Percentiles rank a stretch among this genome's conserved stretches.
phyloP scores from a whole-genome alignment of 1,140 invertebrate species.

The Leptinotarsa defecta region DNA sequence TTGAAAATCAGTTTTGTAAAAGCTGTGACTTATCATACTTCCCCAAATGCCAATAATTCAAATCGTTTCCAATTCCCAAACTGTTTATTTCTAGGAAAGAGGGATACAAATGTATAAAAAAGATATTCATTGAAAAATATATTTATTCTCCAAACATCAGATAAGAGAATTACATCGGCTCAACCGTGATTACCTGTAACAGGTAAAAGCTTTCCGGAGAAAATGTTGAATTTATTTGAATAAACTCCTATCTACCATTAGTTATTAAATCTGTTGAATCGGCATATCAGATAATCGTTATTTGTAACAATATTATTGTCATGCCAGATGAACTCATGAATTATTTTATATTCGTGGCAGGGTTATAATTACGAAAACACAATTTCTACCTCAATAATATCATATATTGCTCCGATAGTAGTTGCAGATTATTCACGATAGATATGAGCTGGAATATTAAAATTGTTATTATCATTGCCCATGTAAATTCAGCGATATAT shows the following conservation, averaged over 20 bases:
- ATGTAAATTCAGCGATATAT: slow-evolving; percentile 2
- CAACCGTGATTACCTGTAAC: no score
- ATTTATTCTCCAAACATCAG: no score
- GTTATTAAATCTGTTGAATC: neutral
- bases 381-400: slow-evolving; percentile 4
- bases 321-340: neutral
- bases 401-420: neutral
- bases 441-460: slow-evolving; percentile 3
- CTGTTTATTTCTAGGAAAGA: no score
- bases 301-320: neutral
- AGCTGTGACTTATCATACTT: no score
- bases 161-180: no score
- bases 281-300: neutral
- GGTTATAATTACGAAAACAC: slow-evolving; percentile 3
- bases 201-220: no score
- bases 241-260: neutral
- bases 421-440: slow-evolving; percentile 6
- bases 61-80: no score
- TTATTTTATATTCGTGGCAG: neutral
- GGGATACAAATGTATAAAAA: no score
- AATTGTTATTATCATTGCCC: slow-evolving; percentile 6
- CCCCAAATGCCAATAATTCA: no score
- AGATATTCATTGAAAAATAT: no score
- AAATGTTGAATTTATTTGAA: no score
- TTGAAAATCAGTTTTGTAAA: no score